These are phyloP conservation scores for Apaloderma vittatum DNA, from an alignment of 2,113 vertebrate species.

Conservation along the genomic window DNA sequence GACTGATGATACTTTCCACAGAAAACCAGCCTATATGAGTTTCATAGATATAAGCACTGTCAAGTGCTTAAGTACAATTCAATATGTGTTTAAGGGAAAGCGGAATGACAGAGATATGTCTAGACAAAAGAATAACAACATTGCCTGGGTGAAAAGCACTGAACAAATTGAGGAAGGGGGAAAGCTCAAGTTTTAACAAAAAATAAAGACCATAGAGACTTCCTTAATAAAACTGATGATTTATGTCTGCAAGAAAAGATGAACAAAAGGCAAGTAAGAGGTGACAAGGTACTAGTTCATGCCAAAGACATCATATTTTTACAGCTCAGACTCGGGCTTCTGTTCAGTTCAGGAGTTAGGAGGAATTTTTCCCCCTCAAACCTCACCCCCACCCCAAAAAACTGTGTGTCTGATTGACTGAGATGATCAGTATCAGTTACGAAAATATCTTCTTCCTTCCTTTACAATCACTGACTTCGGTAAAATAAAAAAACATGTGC, in stretches of 20 bases:
- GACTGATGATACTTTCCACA: neutral
- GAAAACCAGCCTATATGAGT: neutral
- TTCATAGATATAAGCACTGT: neutral
- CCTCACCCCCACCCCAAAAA: accelerated
- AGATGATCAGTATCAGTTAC: neutral
- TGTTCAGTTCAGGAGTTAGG: neutral
- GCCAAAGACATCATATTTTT: neutral
- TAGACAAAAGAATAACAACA: constrained; percentile 59
- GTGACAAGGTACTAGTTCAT: neutral
- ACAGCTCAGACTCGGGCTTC: neutral
- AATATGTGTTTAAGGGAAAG: constrained; percentile 16
- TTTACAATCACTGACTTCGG: neutral
- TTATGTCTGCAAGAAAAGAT: neutral
- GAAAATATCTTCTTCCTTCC: neutral
- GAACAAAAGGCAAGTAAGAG: neutral
- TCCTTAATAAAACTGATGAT: neutral
- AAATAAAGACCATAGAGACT: neutral
- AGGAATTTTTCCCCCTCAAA: neutral
- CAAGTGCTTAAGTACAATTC: constrained; percentile 45
- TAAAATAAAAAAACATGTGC: neutral
- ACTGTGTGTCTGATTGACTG: neutral
- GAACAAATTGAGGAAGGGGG: neutral
- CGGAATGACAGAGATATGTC: constrained; percentile 4
- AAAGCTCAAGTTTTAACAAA: neutral
- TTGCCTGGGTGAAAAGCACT: neutral